A percentile compares a stretch with the other conserved stretches of the same genome.
phyloP scores from a whole-genome alignment of 2,888 invertebrate species.

The Oxyscelio sp. region DNA sequence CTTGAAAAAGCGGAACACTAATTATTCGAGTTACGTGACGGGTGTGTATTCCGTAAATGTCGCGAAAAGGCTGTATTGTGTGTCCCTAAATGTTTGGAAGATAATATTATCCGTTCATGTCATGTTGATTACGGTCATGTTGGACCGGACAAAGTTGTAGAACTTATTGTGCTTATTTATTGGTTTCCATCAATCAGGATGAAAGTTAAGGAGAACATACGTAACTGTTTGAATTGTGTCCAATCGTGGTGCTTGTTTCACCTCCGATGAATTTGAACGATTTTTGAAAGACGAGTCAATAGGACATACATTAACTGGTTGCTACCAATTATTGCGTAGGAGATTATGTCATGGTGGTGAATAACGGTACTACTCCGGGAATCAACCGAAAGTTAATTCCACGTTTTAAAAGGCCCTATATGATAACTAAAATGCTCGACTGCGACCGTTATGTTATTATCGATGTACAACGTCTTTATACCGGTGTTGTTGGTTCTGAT shows the following conservation, averaged over 20 bases:
- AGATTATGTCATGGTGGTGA: slow-evolving; percentile 70
- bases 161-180: slow-evolving; percentile 32
- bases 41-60: slow-evolving; percentile 73
- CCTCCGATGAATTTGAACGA: slow-evolving; percentile 78
- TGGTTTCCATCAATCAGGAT: slow-evolving; percentile 11
- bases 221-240: slow-evolving; percentile 77
- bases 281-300: slow-evolving; percentile 81
- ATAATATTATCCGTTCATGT: slow-evolving; percentile 33
- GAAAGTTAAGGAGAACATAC: slow-evolving; percentile 8
- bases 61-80: slow-evolving; percentile 18
- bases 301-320: slow-evolving; percentile 75
- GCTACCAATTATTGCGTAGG: slow-evolving; percentile 43
- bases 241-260: slow-evolving; percentile 85
- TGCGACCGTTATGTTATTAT: slow-evolving; percentile 46
- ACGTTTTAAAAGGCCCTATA: slow-evolving; percentile 61
- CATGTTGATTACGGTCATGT: slow-evolving; percentile 69
- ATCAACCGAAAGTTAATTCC: slow-evolving; percentile 65
- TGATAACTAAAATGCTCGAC: slow-evolving; percentile 54
- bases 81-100: slow-evolving; percentile 1
- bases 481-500: slow-evolving; percentile 20
- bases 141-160: slow-evolving; percentile 47
- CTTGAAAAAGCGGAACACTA: slow-evolving; percentile 64
- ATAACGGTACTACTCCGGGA: slow-evolving; percentile 59
- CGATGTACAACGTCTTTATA: slow-evolving; percentile 36
- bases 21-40: slow-evolving; percentile 71